Evolutionary conservation across 2,888 invertebrate genomes (phyloP).

Genomic region (Drosophila kuntzei): DNA sequence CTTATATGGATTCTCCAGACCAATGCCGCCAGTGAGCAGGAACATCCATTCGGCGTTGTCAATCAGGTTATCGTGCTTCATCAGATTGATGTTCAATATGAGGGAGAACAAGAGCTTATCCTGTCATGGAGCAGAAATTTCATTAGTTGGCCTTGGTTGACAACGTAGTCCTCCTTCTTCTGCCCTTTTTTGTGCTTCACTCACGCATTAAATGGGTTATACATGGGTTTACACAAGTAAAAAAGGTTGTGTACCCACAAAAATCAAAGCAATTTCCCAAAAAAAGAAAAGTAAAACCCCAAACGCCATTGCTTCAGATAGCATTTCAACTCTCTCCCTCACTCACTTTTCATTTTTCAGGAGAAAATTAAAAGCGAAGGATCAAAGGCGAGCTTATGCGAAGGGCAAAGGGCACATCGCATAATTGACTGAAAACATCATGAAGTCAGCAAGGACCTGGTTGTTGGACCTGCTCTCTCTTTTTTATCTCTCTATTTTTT

Average conservation of each 20-base stretch:
- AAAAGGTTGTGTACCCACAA: slow-evolving; percentile 45
- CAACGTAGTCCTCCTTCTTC: background rate
- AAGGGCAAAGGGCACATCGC: slow-evolving; percentile 26
- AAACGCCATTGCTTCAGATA: slow-evolving; percentile 33
- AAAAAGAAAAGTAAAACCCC: slow-evolving; percentile 19
- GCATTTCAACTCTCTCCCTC: slow-evolving; percentile 33
- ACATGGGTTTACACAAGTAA: slow-evolving; percentile 23
- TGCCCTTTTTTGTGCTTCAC: slow-evolving; percentile 6
- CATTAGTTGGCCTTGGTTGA: slow-evolving; percentile 39
- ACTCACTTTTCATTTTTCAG: slow-evolving; percentile 15
- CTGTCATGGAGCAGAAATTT: slow-evolving; percentile 84
- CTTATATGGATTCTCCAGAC: slow-evolving; percentile 90
- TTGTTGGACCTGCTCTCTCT: slow-evolving; percentile 1
- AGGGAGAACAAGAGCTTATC: slow-evolving; percentile 96
- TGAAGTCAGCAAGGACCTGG: slow-evolving; percentile 46
- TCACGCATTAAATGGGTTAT: slow-evolving; percentile 63
- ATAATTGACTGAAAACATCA: slow-evolving; percentile 76
- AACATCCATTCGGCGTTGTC: slow-evolving; percentile 92
- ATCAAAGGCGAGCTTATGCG: slow-evolving; percentile 55
- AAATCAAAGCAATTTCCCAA: slow-evolving; percentile 53
- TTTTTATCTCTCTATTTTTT: slow-evolving; percentile 1
- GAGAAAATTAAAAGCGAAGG: slow-evolving; percentile 66
- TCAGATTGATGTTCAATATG: slow-evolving; percentile 90
- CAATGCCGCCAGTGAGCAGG: slow-evolving; percentile 93
- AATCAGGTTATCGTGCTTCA: slow-evolving; percentile 88